Evolutionary conservation across 2,888 invertebrate species (phyloP).

Genomic region (Ypsolopha sequella): DNA sequence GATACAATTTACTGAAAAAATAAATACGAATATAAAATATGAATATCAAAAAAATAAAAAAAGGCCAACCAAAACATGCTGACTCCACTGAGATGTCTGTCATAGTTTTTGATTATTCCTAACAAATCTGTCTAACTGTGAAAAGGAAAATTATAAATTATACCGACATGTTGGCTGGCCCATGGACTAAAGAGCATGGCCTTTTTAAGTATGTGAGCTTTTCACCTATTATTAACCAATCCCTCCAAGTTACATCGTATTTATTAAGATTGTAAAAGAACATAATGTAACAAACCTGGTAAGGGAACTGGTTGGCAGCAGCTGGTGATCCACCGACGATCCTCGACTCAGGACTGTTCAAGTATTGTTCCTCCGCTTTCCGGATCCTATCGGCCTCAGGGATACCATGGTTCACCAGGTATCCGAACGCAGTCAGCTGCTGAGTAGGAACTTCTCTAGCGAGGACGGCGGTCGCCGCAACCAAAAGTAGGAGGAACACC

Average conservation of each 20-base stretch:
- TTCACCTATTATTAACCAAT: not conserved
- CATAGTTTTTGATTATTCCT: too few relatives aligned
- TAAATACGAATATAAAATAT: too few relatives aligned
- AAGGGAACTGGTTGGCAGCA: slow-evolving; percentile 24
- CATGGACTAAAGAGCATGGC: too few relatives aligned
- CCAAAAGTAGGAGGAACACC: not conserved
- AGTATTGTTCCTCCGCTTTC: slow-evolving; percentile 24
- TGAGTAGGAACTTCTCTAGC: not conserved
- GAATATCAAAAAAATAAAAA: too few relatives aligned
- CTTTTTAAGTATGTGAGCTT: too few relatives aligned
- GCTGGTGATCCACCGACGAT: slow-evolving; percentile 33
- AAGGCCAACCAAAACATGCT: too few relatives aligned
- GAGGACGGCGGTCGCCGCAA: not conserved
- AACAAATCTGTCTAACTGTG: too few relatives aligned
- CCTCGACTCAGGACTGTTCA: slow-evolving; percentile 16
- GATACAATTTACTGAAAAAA: too few relatives aligned
- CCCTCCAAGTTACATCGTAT: not conserved
- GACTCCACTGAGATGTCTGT: too few relatives aligned
- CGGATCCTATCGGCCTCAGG: slow-evolving; percentile 28
- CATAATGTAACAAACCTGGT: slow-evolving; percentile 22
- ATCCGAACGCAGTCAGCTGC: slow-evolving; percentile 23
- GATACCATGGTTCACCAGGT: slow-evolving; percentile 25
- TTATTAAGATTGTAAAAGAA: not conserved
- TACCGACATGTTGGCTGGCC: too few relatives aligned
- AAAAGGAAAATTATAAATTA: too few relatives aligned